These are phyloP conservation scores for Spheniscus mendiculus DNA, from an alignment of 2,113 vertebrate genomes.

Conservation along the genomic window DNA sequence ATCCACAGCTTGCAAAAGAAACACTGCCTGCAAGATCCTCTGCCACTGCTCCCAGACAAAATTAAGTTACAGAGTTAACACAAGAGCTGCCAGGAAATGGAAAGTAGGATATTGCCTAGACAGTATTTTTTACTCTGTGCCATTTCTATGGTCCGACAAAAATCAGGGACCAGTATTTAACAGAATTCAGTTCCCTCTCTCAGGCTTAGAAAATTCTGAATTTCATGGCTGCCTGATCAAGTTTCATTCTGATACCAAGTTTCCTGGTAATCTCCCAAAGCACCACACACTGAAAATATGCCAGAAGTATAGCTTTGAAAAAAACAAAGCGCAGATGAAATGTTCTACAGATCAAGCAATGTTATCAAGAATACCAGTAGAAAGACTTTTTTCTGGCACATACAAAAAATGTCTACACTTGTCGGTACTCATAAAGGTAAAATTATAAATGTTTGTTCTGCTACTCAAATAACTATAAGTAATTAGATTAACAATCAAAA, in stretches of 20 bases:
- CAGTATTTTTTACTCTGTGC: background rate
- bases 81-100: background rate
- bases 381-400: background rate
- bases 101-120: background rate
- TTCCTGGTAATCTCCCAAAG: conserved; percentile 8
- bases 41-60: background rate
- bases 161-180: background rate
- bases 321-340: background rate
- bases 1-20: background rate
- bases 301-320: background rate
- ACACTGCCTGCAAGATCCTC: background rate
- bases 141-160: background rate
- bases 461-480: background rate
- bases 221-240: background rate
- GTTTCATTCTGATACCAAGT: background rate
- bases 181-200: background rate
- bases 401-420: background rate
- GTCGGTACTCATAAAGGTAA: background rate
- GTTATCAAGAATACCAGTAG: background rate
- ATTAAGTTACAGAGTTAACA: background rate
- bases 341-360: background rate
- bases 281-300: background rate
- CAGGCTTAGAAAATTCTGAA: conserved; percentile 2
- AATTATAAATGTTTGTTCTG: background rate
- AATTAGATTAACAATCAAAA: background rate